Evolutionary conservation across 2,113 vertebrate genomes (phyloP).

Genomic region (Oryzias woworae): DNA sequence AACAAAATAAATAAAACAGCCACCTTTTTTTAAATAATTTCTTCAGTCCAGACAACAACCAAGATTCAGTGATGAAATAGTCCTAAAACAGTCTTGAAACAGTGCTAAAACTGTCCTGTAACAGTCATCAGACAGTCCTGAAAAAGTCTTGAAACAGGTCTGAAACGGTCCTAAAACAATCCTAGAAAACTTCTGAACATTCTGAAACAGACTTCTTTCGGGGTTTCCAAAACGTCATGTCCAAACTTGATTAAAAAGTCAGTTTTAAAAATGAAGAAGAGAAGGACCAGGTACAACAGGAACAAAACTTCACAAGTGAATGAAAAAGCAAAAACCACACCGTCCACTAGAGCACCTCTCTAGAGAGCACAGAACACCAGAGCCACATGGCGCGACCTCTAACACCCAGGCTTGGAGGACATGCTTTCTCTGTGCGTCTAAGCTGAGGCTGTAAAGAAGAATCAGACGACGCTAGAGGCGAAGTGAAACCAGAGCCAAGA

Average conservation of each 20-base stretch:
- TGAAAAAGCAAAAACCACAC: constrained; percentile 17
- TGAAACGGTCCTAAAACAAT: too few species aligned
- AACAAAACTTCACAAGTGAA: constrained; percentile 10
- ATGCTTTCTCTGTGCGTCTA: constrained; percentile 16
- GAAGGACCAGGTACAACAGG: constrained; percentile 6
- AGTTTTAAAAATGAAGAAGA: background rate
- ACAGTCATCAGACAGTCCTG: too few species aligned
- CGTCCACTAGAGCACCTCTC: constrained; percentile 8
- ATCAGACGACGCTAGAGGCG: constrained; percentile 20
- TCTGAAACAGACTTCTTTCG: background rate
- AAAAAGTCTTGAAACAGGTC: too few species aligned
- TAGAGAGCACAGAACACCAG: constrained; percentile 16
- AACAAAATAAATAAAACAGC: too few species aligned
- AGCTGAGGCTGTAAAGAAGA: constrained; percentile 5
- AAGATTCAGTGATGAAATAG: too few species aligned
- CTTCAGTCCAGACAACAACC: too few species aligned
- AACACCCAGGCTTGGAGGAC: constrained; percentile 17
- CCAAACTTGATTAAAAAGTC: background rate
- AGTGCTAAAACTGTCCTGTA: too few species aligned
- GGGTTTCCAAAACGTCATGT: background rate
- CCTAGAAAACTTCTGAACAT: too few species aligned
- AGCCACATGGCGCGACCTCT: constrained; percentile 1
- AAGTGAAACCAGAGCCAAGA: constrained; percentile 36
- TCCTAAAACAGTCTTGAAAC: too few species aligned
- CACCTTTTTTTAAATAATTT: too few species aligned